A percentile compares a stretch with the other conserved stretches of the same genome.
Evolutionary conservation across 2,797 vertebrate species (phyloP).

Genomic region (Eutrigla gurnardus): DNA sequence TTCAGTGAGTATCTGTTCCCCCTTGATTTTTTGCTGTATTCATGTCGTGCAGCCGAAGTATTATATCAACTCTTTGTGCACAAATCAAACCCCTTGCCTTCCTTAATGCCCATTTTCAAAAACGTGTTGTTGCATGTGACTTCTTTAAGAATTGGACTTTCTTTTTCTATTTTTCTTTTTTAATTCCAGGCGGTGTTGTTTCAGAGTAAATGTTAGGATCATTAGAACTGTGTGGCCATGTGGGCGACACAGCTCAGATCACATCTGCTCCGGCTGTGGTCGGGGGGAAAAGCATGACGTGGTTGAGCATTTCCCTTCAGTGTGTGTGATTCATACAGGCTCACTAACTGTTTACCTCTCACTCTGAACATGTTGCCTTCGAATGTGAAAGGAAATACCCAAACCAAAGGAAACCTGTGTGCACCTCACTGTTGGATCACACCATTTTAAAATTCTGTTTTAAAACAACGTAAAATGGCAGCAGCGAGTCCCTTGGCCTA

Average conservation of each 20-base stretch:
- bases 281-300: constrained; percentile 34
- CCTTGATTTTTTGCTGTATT: not conserved
- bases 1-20: constrained; percentile 79
- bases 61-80: not conserved
- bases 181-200: not conserved
- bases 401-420: not conserved
- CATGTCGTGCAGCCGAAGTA: not conserved
- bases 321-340: constrained; percentile 49
- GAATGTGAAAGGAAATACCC: not conserved
- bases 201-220: not conserved
- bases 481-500: not conserved
- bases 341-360: constrained; percentile 21
- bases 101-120: not conserved
- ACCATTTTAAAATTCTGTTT: not conserved
- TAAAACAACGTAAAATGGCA: constrained; percentile 43
- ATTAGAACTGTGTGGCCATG: not conserved
- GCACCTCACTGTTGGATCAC: not conserved
- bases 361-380: not conserved
- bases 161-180: not conserved
- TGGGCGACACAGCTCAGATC: constrained; percentile 24
- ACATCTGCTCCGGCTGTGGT: constrained; percentile 31
- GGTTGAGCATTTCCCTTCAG: constrained; percentile 53
- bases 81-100: not conserved
- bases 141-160: not conserved
- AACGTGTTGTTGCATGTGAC: not conserved